Conservation (phyloP, 37 sponge, comb jelly and placozoan genomes). For the Geodia barretti region DNA sequence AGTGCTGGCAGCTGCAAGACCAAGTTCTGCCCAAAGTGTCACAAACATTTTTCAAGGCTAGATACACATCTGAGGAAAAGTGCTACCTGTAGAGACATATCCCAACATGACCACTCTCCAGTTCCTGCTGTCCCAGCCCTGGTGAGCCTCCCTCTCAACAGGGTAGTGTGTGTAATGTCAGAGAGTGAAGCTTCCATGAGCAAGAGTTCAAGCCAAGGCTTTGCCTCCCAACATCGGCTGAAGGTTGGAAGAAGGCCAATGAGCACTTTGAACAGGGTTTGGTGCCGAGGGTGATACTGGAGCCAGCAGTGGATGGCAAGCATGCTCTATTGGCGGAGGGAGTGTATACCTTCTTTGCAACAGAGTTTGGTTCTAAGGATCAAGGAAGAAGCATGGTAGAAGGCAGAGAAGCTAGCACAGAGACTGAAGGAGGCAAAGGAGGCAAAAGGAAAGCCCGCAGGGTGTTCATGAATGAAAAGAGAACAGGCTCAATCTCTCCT, state of each 20-base stretch:
- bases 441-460: too few relatives aligned
- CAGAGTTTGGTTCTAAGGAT: background rate
- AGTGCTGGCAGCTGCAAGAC: background rate
- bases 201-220: background rate
- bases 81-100: too few relatives aligned
- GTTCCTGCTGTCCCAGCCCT: too few relatives aligned
- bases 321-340: background rate
- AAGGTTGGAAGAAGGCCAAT: background rate
- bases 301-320: background rate
- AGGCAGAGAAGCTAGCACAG: background rate
- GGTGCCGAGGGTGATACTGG: background rate
- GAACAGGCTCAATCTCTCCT: background rate
- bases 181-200: background rate
- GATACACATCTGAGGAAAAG: slow-evolving; percentile 9
- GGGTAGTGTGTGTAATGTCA: background rate
- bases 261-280: background rate
- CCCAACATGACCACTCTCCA: too few relatives aligned
- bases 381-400: background rate
- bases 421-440: background rate
- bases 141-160: background rate
- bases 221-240: background rate
- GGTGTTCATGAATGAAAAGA: background rate
- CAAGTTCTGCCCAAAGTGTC: slow-evolving; percentile 6
- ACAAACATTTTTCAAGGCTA: slow-evolving; percentile 4
- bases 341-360: background rate